Evolutionary conservation across 1,140 invertebrate species (phyloP), one percentile per base, ranked within the genome.

Genomic region (Samia ricini): DNA sequence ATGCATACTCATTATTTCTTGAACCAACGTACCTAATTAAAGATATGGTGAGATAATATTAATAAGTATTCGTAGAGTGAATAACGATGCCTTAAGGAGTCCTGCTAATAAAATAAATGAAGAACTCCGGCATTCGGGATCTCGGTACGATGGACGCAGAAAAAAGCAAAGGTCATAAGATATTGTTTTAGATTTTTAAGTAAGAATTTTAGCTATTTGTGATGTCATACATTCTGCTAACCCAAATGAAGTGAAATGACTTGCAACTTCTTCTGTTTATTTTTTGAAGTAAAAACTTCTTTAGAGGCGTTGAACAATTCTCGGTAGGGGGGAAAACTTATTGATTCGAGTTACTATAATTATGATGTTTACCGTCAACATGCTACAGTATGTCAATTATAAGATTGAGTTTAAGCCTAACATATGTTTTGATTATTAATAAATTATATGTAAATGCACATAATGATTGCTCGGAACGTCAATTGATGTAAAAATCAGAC

Each of bases 21-120:
- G 72, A 74, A 60, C 75, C 63, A 48, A 70, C 66, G 71, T 74
- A 59, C 42, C 33, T 59, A 79, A 82, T 81, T 79, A 79, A 79
- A 79, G 63, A 60, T 69, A 63, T 61, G 63, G 50, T 72, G 69
- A 74, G 75, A 79, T 81, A 75, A 76, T 57, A 79, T 79, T 75
- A 81, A 81, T 80, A 59, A 49, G 74, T 73, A 81, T 83, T 81
- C 79, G 76, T 61, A 6, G 64, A 75, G 66, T 75, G 75, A 82
- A 62, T 81, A 78, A 83, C 70, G 71, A 83, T 80, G 79, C 78
- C 78, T 76, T 64, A 69, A 59, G 71, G 71, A 75, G 62, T 64
- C 63, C 74, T 61, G 72, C 71, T 81, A 83, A 81, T 80, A 80
- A 84, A 81, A 83, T 76, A 84, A 83, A 86, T 80, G 76, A 81